Percentiles rank a stretch among this genome's conserved stretches.
These are phyloP conservation scores for Elysia crispata DNA, from an alignment of 2,888 invertebrate species.

Conservation along the genomic window DNA sequence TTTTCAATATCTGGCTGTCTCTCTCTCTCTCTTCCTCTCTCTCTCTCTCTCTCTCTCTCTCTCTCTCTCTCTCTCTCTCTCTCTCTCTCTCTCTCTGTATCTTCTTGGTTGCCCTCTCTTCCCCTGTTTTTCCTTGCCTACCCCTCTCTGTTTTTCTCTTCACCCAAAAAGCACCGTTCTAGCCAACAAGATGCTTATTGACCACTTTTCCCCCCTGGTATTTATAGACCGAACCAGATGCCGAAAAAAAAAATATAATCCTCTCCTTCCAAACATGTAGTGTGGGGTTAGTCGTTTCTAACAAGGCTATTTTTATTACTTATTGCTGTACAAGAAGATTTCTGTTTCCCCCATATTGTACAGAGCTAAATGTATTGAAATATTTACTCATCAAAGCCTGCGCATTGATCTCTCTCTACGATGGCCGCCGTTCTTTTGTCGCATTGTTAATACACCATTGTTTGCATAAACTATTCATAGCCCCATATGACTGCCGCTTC, in stretches of 20 bases:
- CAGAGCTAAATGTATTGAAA: neutral
- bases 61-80: constrained; percentile 33
- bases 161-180: neutral
- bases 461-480: too few relatives aligned
- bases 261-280: neutral
- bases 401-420: neutral
- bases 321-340: too few relatives aligned
- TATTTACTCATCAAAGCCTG: neutral
- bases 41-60: constrained; percentile 17
- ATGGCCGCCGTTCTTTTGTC: neutral
- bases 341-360: too few relatives aligned
- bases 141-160: constrained; percentile 30
- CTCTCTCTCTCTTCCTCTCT: neutral
- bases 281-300: too few relatives aligned
- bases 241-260: too few relatives aligned
- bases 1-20: too few relatives aligned
- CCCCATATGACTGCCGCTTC: too few relatives aligned
- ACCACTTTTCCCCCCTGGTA: too few relatives aligned
- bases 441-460: too few relatives aligned
- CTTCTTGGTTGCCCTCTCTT: constrained; percentile 27
- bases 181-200: too few relatives aligned
- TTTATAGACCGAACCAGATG: too few relatives aligned
- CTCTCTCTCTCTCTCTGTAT: constrained; percentile 19
- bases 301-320: too few relatives aligned
- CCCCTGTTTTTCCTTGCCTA: constrained; percentile 29